Evolutionary conservation across 1,140 invertebrate species (phyloP).

Genomic region (Maniola jurtina): DNA sequence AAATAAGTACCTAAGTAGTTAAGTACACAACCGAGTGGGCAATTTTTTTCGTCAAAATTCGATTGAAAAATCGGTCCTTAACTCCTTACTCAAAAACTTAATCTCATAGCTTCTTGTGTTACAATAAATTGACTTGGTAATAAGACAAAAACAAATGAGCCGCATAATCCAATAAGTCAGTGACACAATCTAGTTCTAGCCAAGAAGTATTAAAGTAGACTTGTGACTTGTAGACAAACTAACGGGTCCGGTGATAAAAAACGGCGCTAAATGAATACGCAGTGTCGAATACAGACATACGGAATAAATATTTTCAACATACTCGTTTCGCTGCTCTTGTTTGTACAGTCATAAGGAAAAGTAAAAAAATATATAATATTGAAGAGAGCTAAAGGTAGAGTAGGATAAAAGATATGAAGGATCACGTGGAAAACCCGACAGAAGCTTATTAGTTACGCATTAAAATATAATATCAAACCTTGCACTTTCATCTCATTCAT

Average conservation of each 20-base stretch:
- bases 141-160: background rate
- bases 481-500: too few species aligned
- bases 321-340: conserved; percentile 13
- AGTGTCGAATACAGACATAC: conserved; percentile 15
- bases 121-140: background rate
- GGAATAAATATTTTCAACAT: conserved; percentile 19
- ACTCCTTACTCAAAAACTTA: too few species aligned
- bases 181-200: conserved; percentile 11
- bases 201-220: conserved; percentile 10
- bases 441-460: too few species aligned
- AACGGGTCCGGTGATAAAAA: conserved; percentile 21
- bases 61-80: too few species aligned
- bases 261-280: conserved; percentile 25
- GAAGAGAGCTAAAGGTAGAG: too few species aligned
- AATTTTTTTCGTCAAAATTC: too few species aligned
- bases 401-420: too few species aligned
- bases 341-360: conserved; percentile 6
- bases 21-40: too few species aligned
- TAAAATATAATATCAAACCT: too few species aligned
- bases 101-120: background rate
- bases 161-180: background rate
- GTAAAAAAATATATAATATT: background rate
- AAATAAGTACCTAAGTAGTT: too few species aligned
- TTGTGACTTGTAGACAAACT: conserved; percentile 18
- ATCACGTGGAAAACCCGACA: too few species aligned